Evolutionary conservation across 2,888 invertebrate species (phyloP).

Genomic region (Cerceris rybyensis): DNA sequence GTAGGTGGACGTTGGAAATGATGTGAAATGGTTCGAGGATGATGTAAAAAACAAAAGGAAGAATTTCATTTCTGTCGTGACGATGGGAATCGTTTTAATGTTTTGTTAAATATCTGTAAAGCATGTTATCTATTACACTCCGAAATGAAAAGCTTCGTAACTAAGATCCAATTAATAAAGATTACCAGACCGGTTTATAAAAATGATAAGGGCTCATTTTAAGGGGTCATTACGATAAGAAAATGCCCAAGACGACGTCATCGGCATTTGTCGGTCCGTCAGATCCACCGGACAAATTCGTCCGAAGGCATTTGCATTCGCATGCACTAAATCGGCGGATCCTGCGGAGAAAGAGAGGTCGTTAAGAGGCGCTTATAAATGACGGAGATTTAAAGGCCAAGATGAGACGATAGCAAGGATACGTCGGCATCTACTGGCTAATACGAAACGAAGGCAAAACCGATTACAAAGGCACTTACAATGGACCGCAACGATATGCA

Average conservation of each 20-base stretch:
- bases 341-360: constrained; percentile 67
- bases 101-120: too few species aligned
- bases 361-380: constrained; percentile 71
- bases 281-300: constrained; percentile 66
- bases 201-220: constrained; percentile 61
- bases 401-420: constrained; percentile 64
- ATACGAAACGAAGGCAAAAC: constrained; percentile 56
- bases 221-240: constrained; percentile 61
- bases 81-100: too few species aligned
- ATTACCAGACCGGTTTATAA: constrained; percentile 61
- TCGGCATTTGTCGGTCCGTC: constrained; percentile 59
- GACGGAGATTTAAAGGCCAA: constrained; percentile 70
- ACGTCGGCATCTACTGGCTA: constrained; percentile 38
- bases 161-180: constrained; percentile 60
- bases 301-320: constrained; percentile 65
- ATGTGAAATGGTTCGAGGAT: too few species aligned
- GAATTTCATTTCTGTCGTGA: too few species aligned
- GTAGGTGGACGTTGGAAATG: too few species aligned
- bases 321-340: constrained; percentile 70
- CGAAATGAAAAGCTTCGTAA: constrained; percentile 11
- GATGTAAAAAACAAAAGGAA: too few species aligned
- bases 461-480: constrained; percentile 27
- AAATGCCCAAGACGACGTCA: constrained; percentile 55
- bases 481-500: too few species aligned
- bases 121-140: too few species aligned